A percentile compares a stretch with the other conserved stretches of the same genome.
Evolutionary conservation across 2,113 vertebrate species (phyloP).

Genomic region (Bothrops jararaca): DNA sequence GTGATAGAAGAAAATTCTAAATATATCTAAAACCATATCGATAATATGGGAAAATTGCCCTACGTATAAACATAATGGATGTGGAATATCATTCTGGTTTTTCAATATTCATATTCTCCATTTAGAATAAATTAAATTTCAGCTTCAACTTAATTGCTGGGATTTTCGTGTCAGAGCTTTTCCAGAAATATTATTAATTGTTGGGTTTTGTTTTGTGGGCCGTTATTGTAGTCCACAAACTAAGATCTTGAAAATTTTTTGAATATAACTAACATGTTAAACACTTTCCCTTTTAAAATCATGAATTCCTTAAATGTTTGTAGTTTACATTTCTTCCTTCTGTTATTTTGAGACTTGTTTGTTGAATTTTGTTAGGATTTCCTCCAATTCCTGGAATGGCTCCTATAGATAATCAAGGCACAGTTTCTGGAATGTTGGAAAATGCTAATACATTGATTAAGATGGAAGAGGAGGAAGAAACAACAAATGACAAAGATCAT

Average conservation of each 20-base stretch:
- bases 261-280: not conserved
- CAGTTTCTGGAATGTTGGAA: slow-evolving; percentile 78
- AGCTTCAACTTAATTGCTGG: not conserved
- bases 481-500: slow-evolving; percentile 68
- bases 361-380: slow-evolving; percentile 79
- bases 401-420: slow-evolving; percentile 61
- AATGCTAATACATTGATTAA: slow-evolving; percentile 77
- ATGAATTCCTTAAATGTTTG: not conserved
- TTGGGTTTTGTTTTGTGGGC: not conserved
- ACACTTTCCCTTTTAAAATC: not conserved
- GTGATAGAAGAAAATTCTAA: not conserved
- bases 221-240: not conserved
- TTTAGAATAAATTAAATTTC: not conserved
- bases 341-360: not conserved
- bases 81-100: rapidly evolving
- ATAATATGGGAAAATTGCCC: not conserved
- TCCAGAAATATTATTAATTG: not conserved
- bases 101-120: not conserved
- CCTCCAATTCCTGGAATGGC: slow-evolving; percentile 88
- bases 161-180: not conserved
- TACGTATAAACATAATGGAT: not conserved
- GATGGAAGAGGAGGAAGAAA: slow-evolving; percentile 60
- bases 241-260: not conserved
- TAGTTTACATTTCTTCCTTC: not conserved
- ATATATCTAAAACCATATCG: not conserved